Evolutionary conservation across 2,113 vertebrate species (phyloP).

Genomic region (Mustelus asterias): DNA sequence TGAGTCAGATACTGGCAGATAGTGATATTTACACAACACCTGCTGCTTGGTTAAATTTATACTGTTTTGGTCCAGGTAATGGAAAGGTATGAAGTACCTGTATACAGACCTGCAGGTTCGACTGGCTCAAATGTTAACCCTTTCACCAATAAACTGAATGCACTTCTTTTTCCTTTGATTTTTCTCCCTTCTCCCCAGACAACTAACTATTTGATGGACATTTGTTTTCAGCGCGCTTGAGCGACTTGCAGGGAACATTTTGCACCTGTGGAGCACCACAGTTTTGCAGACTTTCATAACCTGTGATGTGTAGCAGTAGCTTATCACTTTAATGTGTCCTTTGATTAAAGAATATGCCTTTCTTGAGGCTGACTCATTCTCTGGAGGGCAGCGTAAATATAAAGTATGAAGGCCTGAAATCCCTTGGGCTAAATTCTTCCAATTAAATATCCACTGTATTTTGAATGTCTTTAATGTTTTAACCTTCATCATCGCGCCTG

Average conservation of each 20-base stretch:
- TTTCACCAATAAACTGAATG: neutral
- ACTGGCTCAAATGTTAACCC: neutral
- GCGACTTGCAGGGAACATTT: neutral
- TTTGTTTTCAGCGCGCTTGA: neutral
- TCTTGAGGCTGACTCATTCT: neutral
- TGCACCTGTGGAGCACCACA: neutral
- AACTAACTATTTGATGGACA: neutral
- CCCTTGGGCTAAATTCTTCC: no score
- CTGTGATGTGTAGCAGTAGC: neutral
- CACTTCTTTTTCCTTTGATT: neutral
- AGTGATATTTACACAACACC: neutral
- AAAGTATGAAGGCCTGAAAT: no score
- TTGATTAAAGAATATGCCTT: neutral
- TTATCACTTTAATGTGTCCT: neutral
- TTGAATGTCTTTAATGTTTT: no score
- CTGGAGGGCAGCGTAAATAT: neutral
- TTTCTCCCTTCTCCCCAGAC: neutral
- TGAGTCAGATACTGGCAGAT: slow-evolving; percentile 7
- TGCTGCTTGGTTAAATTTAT: neutral
- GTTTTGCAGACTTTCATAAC: neutral
- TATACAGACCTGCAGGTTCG: neutral
- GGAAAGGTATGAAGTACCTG: neutral
- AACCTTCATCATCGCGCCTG: no score
- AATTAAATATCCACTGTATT: no score
- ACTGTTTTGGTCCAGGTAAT: neutral